phyloP scores from a whole-genome alignment of 1,140 invertebrate genomes.

The Cylas formicarius region DNA sequence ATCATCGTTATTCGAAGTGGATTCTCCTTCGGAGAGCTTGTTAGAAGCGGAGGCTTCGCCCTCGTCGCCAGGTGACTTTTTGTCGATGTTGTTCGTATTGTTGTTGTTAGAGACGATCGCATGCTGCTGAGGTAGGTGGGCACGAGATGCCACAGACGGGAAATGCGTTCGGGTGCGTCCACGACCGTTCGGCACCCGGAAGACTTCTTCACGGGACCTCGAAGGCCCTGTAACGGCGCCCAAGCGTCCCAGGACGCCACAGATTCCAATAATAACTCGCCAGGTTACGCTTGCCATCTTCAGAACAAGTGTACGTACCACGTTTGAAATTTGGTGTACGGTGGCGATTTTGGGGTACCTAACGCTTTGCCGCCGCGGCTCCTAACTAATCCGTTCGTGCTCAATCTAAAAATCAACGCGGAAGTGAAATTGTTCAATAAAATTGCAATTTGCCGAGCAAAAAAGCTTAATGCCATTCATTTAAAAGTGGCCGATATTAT shows the following conservation, averaged over 20 bases:
- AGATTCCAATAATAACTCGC: slow-evolving; percentile 40
- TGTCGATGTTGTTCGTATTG: slow-evolving; percentile 18
- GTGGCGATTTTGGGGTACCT: slow-evolving; percentile 14
- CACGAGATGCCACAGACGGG: slow-evolving; percentile 35
- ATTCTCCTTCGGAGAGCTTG: slow-evolving; percentile 32
- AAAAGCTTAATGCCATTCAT: too few relatives aligned
- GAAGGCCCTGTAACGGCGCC: slow-evolving; percentile 19
- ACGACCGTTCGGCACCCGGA: slow-evolving; percentile 27
- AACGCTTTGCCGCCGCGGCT: slow-evolving; percentile 10
- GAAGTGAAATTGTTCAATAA: too few relatives aligned
- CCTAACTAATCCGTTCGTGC: too few relatives aligned
- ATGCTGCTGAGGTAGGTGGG: slow-evolving; percentile 25
- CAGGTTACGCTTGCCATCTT: slow-evolving; percentile 32
- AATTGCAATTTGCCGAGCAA: too few relatives aligned
- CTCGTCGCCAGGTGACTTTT: slow-evolving; percentile 39
- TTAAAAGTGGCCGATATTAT: too few relatives aligned
- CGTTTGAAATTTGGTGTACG: slow-evolving; percentile 11
- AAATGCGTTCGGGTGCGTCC: slow-evolving; percentile 40
- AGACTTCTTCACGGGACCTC: slow-evolving; percentile 18
- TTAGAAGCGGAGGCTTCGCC: slow-evolving; percentile 36
- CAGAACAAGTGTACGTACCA: slow-evolving; percentile 40
- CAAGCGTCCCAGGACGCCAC: slow-evolving; percentile 23
- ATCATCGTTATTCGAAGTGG: slow-evolving; percentile 35
- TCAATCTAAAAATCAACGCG: too few relatives aligned
- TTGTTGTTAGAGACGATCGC: slow-evolving; percentile 21